Percentiles rank a stretch among this genome's conserved stretches.
Evolutionary conservation across 2,113 vertebrate genomes (phyloP).

Genomic region (Jaculus jaculus): DNA sequence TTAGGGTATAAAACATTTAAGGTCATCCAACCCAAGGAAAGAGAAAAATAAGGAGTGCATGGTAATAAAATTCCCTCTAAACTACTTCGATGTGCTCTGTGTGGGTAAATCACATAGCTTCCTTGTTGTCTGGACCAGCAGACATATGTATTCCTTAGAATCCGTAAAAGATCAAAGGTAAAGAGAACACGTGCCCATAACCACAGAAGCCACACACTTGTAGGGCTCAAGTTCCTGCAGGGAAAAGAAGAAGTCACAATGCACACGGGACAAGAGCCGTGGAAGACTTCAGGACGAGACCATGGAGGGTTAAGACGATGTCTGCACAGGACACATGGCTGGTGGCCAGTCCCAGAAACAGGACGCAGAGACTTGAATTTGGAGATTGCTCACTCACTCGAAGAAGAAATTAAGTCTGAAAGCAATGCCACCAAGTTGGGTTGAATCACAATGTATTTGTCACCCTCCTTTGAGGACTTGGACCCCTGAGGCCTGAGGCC

Average conservation of each 20-base stretch:
- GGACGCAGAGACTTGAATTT: not conserved
- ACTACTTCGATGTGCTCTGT: not conserved
- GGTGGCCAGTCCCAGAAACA: not conserved
- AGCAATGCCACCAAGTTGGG: not conserved
- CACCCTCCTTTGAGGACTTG: not conserved
- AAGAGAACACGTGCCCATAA: not conserved
- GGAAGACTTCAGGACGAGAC: not conserved
- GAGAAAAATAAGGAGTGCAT: not conserved
- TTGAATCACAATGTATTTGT: not conserved
- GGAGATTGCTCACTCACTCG: not conserved
- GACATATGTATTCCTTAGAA: not conserved
- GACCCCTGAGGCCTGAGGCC: not conserved
- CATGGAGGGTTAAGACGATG: not conserved
- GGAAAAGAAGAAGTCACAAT: not conserved
- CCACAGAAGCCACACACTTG: not conserved
- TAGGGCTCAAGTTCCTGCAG: not conserved
- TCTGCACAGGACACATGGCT: not conserved
- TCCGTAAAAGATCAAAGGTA: not conserved
- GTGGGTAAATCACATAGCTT: not conserved
- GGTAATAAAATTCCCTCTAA: not conserved
- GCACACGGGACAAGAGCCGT: not conserved
- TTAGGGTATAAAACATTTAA: not conserved
- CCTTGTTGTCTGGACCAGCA: not conserved
- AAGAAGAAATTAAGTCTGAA: not conserved
- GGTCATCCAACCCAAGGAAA: not conserved